A percentile compares a stretch with the other conserved stretches of the same genome.
These are phyloP conservation scores for Camptogramma bilineatum DNA, from an alignment of 2,888 invertebrate species.

Conservation along the genomic window DNA sequence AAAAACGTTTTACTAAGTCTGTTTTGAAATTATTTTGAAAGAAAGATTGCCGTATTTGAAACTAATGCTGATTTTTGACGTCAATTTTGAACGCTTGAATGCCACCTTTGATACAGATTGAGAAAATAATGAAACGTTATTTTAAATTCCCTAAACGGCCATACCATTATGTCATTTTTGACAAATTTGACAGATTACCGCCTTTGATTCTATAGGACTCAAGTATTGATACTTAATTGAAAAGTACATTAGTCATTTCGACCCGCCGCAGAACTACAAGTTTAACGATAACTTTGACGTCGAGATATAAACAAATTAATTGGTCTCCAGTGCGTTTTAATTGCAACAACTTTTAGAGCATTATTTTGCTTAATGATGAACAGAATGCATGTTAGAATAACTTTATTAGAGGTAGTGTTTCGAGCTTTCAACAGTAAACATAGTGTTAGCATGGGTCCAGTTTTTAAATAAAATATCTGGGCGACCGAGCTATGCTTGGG, in stretches of 20 bases:
- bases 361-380: slow-evolving; percentile 43
- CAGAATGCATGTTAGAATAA: slow-evolving; percentile 26
- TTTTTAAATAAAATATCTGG: not conserved
- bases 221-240: not conserved
- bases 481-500: not conserved
- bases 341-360: slow-evolving; percentile 53
- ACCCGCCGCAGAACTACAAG: slow-evolving; percentile 37
- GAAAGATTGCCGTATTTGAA: no score
- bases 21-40: no score
- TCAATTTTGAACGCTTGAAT: no score
- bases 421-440: not conserved
- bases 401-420: slow-evolving; percentile 9
- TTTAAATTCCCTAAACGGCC: no score
- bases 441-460: not conserved
- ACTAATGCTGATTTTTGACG: no score
- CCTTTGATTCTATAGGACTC: no score
- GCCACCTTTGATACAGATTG: no score
- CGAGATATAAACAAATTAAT: slow-evolving; percentile 56
- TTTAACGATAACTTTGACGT: slow-evolving; percentile 55
- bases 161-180: no score
- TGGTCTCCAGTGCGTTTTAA: slow-evolving; percentile 52
- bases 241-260: slow-evolving; percentile 31
- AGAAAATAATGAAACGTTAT: no score
- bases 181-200: no score
- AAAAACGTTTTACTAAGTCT: no score